Conservation (phyloP, 2,888 invertebrate species). For the Drosophila lacicola region DNA sequence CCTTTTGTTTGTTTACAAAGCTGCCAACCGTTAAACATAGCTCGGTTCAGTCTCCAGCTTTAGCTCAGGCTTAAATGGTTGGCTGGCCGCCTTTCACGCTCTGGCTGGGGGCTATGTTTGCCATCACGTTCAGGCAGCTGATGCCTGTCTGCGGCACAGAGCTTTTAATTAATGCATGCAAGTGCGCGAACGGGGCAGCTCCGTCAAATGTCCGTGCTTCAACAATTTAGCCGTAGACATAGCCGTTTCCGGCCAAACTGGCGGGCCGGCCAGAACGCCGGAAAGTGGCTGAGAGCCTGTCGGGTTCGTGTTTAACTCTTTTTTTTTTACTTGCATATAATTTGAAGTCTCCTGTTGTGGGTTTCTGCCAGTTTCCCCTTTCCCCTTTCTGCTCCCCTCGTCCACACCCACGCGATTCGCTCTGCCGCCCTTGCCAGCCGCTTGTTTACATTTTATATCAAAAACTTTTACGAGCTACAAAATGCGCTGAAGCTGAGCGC, state of each 20-base stretch:
- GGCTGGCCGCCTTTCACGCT: background rate
- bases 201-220: conserved; percentile 4
- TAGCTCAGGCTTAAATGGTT: background rate
- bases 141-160: conserved; percentile 48
- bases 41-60: background rate
- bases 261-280: conserved; percentile 5
- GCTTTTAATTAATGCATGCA: conserved; percentile 76
- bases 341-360: conserved; percentile 19
- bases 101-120: conserved; percentile 19
- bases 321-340: conserved; percentile 1
- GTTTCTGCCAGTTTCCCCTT: background rate
- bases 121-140: conserved; percentile 42
- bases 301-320: conserved; percentile 24
- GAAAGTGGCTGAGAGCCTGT: conserved; percentile 9
- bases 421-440: background rate
- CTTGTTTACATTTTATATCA: conserved; percentile 77
- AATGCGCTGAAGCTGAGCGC: conserved; percentile 63
- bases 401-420: background rate
- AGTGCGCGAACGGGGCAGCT: conserved; percentile 42
- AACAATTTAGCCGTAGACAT: conserved; percentile 4
- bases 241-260: conserved; percentile 11
- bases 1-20: conserved; percentile 7
- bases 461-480: conserved; percentile 79
- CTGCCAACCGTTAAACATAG: conserved; percentile 32
- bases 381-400: background rate